These are phyloP conservation scores for Sinocyclocheilus anshuiensis DNA, from an alignment of 2,113 vertebrate genomes.

Conservation along the genomic window DNA sequence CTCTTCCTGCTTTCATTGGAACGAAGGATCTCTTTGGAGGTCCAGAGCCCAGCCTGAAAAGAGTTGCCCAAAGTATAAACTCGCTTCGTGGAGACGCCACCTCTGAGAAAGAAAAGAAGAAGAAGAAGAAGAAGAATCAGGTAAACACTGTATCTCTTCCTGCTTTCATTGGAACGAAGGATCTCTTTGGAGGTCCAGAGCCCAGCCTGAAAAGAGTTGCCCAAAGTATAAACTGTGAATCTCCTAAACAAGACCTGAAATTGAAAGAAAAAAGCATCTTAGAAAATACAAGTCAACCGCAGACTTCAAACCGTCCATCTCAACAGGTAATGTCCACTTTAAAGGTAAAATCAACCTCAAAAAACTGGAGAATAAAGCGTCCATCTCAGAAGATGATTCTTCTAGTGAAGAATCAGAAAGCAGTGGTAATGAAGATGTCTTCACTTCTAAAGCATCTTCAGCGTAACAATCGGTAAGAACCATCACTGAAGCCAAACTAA, in stretches of 20 bases:
- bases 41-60: conserved; percentile 31
- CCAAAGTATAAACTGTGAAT: background rate
- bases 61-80: background rate
- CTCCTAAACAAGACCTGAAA: background rate
- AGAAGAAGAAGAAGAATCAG: conserved; percentile 61
- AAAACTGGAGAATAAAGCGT: background rate
- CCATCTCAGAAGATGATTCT: background rate
- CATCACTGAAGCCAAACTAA: background rate
- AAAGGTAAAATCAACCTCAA: background rate
- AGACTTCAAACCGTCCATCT: background rate
- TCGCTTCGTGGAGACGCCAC: no score
- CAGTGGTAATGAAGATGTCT: conserved; percentile 31
- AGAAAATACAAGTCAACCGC: background rate
- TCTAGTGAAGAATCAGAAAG: conserved; percentile 30
- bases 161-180: conserved; percentile 81
- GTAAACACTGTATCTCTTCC: conserved; percentile 65
- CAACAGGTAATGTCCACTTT: background rate
- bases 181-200: conserved; percentile 56
- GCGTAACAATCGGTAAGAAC: background rate
- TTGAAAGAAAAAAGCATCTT: background rate
- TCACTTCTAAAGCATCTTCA: background rate
- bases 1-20: conserved; percentile 83
- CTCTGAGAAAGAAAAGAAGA: conserved; percentile 59
- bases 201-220: conserved; percentile 34
- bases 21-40: conserved; percentile 67